Evolutionary conservation across 2,113 vertebrate species (phyloP), one percentile per base, ranked within the genome.

Genomic region (Hypocryptadius cinnamomeus): DNA sequence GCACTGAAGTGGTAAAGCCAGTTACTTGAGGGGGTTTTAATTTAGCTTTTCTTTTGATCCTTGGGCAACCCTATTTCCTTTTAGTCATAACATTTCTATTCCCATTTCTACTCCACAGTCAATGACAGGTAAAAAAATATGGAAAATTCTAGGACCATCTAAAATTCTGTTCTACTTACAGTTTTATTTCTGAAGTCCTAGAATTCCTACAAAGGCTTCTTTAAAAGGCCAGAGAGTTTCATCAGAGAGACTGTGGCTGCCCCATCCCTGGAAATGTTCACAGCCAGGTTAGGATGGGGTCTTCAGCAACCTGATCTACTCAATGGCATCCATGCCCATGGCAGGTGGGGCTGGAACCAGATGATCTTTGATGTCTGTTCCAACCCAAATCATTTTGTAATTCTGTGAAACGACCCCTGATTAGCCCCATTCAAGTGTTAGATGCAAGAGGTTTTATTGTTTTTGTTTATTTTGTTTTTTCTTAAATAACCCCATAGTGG

Each of bases 401-500:
- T 70, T 70, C 35, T 24, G 7, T 28, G 42, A 83, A 83, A 92
- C 5, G 13, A 69, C 53, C 61, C 80, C n/a, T 82, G 77, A 93
- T 93, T 64, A 95, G 84, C 80, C 82, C 64, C 87, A 54, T 68
- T 95, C 80, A 92, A 79, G 59, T 59, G 89, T 96, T 94, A 96
- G 79, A 96, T 47, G 59, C 65, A 50, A 95, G 87, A 82, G 84
- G 88, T 81, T 89, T 79, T 54, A 72, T 6, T 70, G 87, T 22
- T 86, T 91, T 73, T 37, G 10, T 73, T 85, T 72, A 59, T 72
- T 74, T 48, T 33, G 5, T 37, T 64, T 61, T 54, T 82, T 93
- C 68, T 88, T 50, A 83, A 94, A 94, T 73, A 95, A 94, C 56
- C 74, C 89, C 92, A 76, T 48, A 91, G 92, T 93, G 93, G 93